Evolutionary conservation across 2,113 vertebrate species (phyloP), one percentile per base, ranked within the genome.

Genomic region (Glaucidium brasilianum): DNA sequence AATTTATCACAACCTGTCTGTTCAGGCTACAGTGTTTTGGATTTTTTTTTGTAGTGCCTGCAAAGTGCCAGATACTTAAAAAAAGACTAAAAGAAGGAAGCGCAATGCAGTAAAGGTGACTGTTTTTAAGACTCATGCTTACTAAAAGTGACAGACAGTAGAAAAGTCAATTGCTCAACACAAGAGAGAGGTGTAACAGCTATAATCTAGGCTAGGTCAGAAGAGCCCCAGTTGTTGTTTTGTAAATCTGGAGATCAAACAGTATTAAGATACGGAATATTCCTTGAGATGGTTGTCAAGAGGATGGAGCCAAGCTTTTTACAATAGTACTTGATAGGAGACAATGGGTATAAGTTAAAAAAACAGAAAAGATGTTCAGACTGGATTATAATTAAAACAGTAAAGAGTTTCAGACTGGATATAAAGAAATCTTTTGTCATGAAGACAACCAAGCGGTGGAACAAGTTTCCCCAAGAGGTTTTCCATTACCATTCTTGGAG

Each of bases 401-500:
- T n/a, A 39, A 32, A 6, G 3, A 73, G 8, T 12, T 68, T 86
- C 17, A 64, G 12, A 41, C 15, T 26, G 34, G 14, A 7, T 67
- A 59, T 23, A 58, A 59, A 62, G 17, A 77, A 56, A 7, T 8
- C 4, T 58, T 71, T 91, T 68, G 34, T 41, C 39, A 47, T 6
- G 3, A 76, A 68, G 39, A 35, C 53, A 26, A 15, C 3, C 13
- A 77, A 62, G 15, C 23, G 69, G 23, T 34, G 12, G 4, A 69
- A 85, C 15, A n/a, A 13, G 7, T 30, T 88, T 21, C 29, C 47
- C n/a, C 41, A 29, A 50, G 25, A 52, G 4, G 8, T 56, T 91
- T 77, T 34, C 23, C 6, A 58, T 32, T 0, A 0, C 9, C 5
- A 17, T 41, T 9, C 49, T 56, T 49, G 8, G 8, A 64, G 7